A percentile compares a stretch with the other conserved stretches of the same genome.
These are phyloP conservation scores for Cichlasoma orientale DNA, from an alignment of 2,797 vertebrate species.

Conservation along the genomic window DNA sequence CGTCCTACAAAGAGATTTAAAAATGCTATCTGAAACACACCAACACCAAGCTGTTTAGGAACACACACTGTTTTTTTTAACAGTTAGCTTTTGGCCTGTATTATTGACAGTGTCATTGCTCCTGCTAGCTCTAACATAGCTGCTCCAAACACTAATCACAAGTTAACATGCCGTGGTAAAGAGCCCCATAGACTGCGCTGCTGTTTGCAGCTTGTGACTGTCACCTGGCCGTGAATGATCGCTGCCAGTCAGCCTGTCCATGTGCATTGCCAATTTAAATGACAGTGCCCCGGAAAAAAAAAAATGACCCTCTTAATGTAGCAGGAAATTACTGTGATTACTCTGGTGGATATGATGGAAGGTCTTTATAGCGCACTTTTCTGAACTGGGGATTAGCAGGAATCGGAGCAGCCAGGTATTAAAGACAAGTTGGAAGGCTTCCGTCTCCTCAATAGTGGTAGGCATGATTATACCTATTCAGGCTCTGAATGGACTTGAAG, in stretches of 20 bases:
- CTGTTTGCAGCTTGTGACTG: slow-evolving; percentile 34
- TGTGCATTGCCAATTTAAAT: slow-evolving; percentile 24
- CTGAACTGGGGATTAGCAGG: slow-evolving; percentile 60
- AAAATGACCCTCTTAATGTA: slow-evolving; percentile 70
- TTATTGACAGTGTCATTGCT: neutral
- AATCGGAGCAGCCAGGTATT: slow-evolving; percentile 71
- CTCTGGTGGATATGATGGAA: slow-evolving; percentile 55
- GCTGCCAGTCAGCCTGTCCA: slow-evolving; percentile 19
- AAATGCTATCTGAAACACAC: neutral
- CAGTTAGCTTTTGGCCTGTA: neutral
- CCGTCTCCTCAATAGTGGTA: slow-evolving; percentile 48
- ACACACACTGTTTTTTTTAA: neutral
- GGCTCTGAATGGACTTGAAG: slow-evolving; percentile 63
- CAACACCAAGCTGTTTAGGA: neutral
- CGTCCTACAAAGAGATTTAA: neutral
- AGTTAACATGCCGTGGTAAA: slow-evolving; percentile 23
- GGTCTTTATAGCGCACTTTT: slow-evolving; percentile 29
- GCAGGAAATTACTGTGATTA: slow-evolving; percentile 80
- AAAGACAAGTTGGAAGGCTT: slow-evolving; percentile 61
- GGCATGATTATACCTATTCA: slow-evolving; percentile 73
- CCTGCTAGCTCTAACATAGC: neutral
- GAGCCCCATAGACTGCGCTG: neutral
- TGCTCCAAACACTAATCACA: slow-evolving; percentile 3
- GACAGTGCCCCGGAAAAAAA: slow-evolving; percentile 47
- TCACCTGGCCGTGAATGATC: slow-evolving; percentile 35